phyloP scores from a whole-genome alignment of 2,797 vertebrate species.

The Rhinogobio ventralis region DNA sequence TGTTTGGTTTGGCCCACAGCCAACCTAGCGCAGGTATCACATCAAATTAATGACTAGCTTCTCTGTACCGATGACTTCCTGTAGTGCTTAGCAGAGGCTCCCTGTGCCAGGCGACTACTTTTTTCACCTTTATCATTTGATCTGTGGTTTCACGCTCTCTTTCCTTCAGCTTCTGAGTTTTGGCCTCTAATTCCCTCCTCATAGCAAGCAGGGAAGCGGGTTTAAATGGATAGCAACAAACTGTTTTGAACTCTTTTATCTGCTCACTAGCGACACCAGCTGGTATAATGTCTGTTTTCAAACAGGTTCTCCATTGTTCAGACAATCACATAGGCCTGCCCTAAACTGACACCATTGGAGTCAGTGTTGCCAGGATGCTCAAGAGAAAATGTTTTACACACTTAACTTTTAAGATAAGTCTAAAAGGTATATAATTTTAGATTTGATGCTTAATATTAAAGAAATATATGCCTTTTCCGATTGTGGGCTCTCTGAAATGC shows the following conservation, averaged over 20 bases:
- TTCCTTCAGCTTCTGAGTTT: constrained; percentile 29
- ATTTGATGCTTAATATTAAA: constrained; percentile 7
- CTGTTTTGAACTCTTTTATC: constrained; percentile 4
- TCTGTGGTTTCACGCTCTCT: constrained; percentile 50
- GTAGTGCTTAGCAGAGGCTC: constrained; percentile 73
- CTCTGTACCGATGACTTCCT: constrained; percentile 76
- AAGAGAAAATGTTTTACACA: not conserved
- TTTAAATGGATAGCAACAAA: constrained; percentile 2
- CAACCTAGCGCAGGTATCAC: constrained; percentile 75
- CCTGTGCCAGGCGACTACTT: constrained; percentile 40
- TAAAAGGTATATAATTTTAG: not conserved
- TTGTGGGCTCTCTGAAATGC: not conserved
- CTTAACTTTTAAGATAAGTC: not conserved
- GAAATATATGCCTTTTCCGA: not conserved
- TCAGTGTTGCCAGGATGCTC: not conserved
- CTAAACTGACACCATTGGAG: not conserved
- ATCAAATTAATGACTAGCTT: constrained; percentile 81
- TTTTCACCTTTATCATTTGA: constrained; percentile 45
- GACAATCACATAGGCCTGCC: not conserved
- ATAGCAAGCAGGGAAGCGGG: not conserved
- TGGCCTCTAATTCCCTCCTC: constrained; percentile 19
- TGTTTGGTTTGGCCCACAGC: constrained; percentile 78
- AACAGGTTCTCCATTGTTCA: not conserved
- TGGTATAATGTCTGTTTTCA: not conserved
- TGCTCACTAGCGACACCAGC: no score